Base-by-base conservation (phyloP, 1,140 invertebrate genomes). In the Zaprionus nigranus region DNA sequence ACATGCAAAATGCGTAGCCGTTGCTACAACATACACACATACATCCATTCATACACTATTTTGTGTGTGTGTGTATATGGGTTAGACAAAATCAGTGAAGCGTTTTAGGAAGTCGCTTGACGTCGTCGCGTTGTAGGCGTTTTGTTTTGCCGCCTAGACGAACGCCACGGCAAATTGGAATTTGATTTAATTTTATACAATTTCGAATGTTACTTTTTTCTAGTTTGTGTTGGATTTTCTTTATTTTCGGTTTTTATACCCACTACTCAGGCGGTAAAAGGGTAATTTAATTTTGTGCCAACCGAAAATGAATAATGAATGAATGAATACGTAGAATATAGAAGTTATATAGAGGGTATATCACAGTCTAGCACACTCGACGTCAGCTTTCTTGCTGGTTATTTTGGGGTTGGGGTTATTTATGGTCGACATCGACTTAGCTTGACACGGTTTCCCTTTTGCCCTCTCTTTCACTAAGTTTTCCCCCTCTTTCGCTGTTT, bases 171-270 rank as follows among this genome's bases (percentile, higher is more conserved):
- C 80, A 75, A 86, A 87, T 87, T 87, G 79, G 85, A 88, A 88
- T 88, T 90, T 88, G 78, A 81, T 90, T 88, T 90, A 90, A 90
- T 90, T 90, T 90, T 88, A 88, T 88, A 85, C 84, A 88, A 88
- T 85, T 85, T 76, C 62, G 84, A 88, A 81, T 81, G 84, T 70
- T 85, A 46, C 30, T 59, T 51, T 57, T 64, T 34, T 28, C 43
- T 28, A 26, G 40, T 78, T 61, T 82, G 54, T 74, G 70, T 74
- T 87, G 26, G 17, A 57, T 63, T 82, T 40, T 59, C 57, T 79
- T 82, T 77, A 58, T 74, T 72, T 64, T 38, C 43, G 67, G 68
- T 71, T 60, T 76, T 79, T 11, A 34, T 34, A 34, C 30, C 30
- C 30, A 34, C 0, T 34, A 34, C 30, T 0, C 9, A 34, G 7